Conservation (phyloP, 2,113 vertebrate genomes). For the Saccopteryx bilineata region DNA sequence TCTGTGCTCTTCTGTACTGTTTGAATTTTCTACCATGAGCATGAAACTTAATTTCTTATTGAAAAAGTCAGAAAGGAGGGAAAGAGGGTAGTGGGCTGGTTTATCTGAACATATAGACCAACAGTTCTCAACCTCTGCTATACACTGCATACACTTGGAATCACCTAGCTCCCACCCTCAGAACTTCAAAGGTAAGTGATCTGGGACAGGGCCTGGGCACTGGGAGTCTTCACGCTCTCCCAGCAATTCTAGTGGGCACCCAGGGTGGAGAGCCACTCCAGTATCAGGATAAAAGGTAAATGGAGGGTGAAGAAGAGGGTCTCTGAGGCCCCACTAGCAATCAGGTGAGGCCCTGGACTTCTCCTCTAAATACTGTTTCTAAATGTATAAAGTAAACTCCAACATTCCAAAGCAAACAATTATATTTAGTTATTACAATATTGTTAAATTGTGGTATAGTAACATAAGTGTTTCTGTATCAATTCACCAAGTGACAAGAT, state of each 20-base stretch:
- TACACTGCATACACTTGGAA: neutral
- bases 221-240: neutral
- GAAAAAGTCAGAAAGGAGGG: neutral
- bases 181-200: neutral
- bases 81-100: neutral
- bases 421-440: neutral
- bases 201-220: neutral
- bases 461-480: neutral
- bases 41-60: conserved; percentile 35
- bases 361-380: neutral
- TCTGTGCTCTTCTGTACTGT: neutral
- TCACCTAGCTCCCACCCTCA: neutral
- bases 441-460: neutral
- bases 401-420: conserved; percentile 25
- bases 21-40: conserved; percentile 1
- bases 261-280: neutral
- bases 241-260: neutral
- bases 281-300: neutral
- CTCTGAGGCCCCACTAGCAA: neutral
- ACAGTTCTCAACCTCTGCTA: neutral
- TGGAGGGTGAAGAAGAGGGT: neutral
- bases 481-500: conserved; percentile 13
- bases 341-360: neutral
- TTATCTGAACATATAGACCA: neutral
- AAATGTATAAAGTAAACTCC: conserved; percentile 26